A percentile compares a stretch with the other conserved stretches of the same genome.
phyloP scores from a whole-genome alignment of 2,888 invertebrate genomes.

The Aleiodes testaceus region DNA sequence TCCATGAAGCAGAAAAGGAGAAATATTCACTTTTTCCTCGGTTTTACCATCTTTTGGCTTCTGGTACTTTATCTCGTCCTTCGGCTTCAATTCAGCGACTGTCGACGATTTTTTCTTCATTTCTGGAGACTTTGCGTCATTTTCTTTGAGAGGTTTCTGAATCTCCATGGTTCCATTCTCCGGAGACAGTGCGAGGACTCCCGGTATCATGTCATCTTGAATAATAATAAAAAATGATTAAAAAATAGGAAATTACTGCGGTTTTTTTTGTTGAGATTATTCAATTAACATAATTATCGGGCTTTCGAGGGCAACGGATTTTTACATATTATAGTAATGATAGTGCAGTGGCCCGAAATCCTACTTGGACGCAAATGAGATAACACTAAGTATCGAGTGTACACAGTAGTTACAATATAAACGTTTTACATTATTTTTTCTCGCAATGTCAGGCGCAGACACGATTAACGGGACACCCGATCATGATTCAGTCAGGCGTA shows the following conservation, averaged over 20 bases:
- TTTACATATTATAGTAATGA: too few species aligned
- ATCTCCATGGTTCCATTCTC: conserved; percentile 7
- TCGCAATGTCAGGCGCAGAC: conserved; percentile 4
- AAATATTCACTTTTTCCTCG: conserved; percentile 46
- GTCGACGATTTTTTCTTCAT: conserved; percentile 59
- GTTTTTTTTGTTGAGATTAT: too few species aligned
- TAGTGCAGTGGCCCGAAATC: neutral
- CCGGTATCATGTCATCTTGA: conserved; percentile 18
- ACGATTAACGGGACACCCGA: conserved; percentile 18
- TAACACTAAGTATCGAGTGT: neutral
- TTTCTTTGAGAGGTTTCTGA: conserved; percentile 48
- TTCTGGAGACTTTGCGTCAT: conserved; percentile 56
- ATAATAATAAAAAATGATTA: neutral
- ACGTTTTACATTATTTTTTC: conserved; percentile 1
- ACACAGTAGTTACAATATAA: too few species aligned
- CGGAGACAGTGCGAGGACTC: neutral
- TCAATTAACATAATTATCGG: too few species aligned
- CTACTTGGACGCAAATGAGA: neutral
- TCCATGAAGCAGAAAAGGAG: conserved; percentile 57
- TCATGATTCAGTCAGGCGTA: conserved; percentile 3
- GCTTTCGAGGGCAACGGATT: too few species aligned
- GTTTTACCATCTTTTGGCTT: conserved; percentile 55
- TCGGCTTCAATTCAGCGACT: conserved; percentile 61
- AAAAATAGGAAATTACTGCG: neutral
- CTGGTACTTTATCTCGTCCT: conserved; percentile 62